Conservation (phyloP, 64 coral and sea anemone species). For the Montipora sp. region DNA sequence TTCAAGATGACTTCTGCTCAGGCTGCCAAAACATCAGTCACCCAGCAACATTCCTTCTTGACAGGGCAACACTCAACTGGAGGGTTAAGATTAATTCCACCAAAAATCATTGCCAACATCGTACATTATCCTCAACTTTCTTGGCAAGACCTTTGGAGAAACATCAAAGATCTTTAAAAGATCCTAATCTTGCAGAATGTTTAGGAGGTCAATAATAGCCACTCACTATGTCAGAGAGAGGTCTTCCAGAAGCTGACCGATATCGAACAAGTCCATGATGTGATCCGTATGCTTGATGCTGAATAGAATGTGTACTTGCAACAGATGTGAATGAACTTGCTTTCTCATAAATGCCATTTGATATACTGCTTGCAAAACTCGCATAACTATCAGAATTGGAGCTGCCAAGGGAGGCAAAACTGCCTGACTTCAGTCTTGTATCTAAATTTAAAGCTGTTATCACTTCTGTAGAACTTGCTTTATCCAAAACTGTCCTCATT, state of each 20-base stretch:
- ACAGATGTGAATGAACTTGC: constrained; percentile 87
- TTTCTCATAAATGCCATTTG: constrained; percentile 81
- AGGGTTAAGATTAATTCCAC: no score
- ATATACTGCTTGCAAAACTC: constrained; percentile 79
- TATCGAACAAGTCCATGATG: constrained; percentile 70
- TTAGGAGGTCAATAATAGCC: background rate
- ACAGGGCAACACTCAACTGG: no score
- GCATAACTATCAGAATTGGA: constrained; percentile 80
- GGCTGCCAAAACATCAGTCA: no score
- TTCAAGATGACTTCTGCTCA: no score
- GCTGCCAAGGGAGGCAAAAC: constrained; percentile 78
- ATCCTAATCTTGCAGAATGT: no score
- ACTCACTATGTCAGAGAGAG: constrained; percentile 91
- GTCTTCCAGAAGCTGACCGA: constrained; percentile 85
- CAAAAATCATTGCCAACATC: no score
- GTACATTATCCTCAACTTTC: no score
- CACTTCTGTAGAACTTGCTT: constrained; percentile 94
- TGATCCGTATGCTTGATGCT: constrained; percentile 8
- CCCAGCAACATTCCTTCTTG: no score
- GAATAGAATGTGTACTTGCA: constrained; percentile 72
- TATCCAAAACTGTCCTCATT: constrained; percentile 93
- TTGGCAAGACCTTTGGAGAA: no score
- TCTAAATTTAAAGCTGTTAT: constrained; percentile 81
- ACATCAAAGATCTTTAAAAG: no score
- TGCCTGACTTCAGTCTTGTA: constrained; percentile 76